Conservation (phyloP, 2,113 vertebrate species). For the Notothenia coriiceps region DNA sequence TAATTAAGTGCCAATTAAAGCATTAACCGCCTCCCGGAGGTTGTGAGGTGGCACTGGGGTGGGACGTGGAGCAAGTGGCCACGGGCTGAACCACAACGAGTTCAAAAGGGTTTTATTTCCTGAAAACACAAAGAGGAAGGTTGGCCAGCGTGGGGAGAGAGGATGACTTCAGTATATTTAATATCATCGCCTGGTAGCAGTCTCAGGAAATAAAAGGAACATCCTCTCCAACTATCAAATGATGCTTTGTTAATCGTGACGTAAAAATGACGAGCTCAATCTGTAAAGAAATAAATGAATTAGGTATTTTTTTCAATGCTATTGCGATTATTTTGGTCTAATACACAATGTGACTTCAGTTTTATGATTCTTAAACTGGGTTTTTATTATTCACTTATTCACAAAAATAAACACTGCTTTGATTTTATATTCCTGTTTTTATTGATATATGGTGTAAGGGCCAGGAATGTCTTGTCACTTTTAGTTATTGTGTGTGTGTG, state of each 20-base stretch:
- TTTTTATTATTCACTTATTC: background rate
- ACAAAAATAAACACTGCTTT: background rate
- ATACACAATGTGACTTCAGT: too few species aligned
- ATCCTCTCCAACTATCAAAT: conserved; percentile 16
- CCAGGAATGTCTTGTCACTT: too few species aligned
- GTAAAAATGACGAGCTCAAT: background rate
- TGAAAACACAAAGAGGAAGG: conserved; percentile 42
- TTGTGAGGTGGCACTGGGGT: conserved; percentile 51
- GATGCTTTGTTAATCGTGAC: background rate
- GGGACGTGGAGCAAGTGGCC: conserved; percentile 60
- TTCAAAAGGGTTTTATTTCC: conserved; percentile 60
- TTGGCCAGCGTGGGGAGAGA: conserved; percentile 4
- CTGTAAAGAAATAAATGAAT: background rate
- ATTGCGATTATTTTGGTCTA: background rate
- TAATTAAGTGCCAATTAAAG: conserved; percentile 82
- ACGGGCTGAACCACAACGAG: conserved; percentile 46
- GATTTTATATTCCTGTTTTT: background rate
- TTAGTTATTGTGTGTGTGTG: too few species aligned
- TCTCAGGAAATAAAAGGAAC: background rate
- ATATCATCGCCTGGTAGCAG: conserved; percentile 1
- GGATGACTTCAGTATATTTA: conserved; percentile 30
- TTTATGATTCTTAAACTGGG: background rate
- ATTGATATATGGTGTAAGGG: background rate
- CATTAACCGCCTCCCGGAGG: conserved; percentile 63
- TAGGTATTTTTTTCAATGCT: background rate